These are phyloP conservation scores for Drosophila longiperda DNA, from an alignment of 2,888 invertebrate genomes.

Conservation along the genomic window DNA sequence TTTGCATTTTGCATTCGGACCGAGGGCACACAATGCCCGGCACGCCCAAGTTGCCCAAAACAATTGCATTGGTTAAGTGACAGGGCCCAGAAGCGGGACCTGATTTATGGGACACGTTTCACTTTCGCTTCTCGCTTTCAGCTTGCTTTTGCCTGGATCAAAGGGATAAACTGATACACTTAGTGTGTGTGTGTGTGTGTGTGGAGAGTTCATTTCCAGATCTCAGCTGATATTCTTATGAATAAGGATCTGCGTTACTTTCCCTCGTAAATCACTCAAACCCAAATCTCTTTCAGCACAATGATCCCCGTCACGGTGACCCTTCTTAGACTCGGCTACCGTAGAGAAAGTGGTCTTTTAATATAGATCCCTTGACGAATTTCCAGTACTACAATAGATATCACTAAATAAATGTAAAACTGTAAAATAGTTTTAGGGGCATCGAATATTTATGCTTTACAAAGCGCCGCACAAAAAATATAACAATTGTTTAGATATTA, in stretches of 20 bases:
- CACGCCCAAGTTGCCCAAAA: conserved; percentile 40
- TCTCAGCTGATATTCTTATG: conserved; percentile 32
- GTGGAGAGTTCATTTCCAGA: conserved; percentile 13
- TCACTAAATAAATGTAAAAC: background rate
- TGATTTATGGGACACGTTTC: conserved; percentile 69
- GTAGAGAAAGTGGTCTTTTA: conserved; percentile 35
- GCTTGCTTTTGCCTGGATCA: conserved; percentile 18
- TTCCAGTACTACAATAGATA: background rate
- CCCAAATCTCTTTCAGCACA: conserved; percentile 47
- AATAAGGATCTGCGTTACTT: conserved; percentile 30
- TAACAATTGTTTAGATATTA: background rate
- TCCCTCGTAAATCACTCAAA: conserved; percentile 72
- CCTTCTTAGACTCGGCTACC: conserved; percentile 32
- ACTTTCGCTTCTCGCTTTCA: conserved; percentile 62
- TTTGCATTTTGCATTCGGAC: conserved; percentile 61
- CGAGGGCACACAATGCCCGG: conserved; percentile 26
- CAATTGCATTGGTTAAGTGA: conserved; percentile 48
- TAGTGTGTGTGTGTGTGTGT: conserved; percentile 28
- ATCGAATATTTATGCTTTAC: no score
- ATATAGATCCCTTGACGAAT: conserved; percentile 19
- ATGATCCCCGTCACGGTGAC: conserved; percentile 31
- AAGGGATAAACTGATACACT: conserved; percentile 44
- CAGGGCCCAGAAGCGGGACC: conserved; percentile 21
- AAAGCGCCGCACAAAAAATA: background rate
- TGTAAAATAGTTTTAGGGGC: background rate